Base-by-base conservation (phyloP, 2,113 vertebrate genomes). In the Silurus meridionalis region DNA sequence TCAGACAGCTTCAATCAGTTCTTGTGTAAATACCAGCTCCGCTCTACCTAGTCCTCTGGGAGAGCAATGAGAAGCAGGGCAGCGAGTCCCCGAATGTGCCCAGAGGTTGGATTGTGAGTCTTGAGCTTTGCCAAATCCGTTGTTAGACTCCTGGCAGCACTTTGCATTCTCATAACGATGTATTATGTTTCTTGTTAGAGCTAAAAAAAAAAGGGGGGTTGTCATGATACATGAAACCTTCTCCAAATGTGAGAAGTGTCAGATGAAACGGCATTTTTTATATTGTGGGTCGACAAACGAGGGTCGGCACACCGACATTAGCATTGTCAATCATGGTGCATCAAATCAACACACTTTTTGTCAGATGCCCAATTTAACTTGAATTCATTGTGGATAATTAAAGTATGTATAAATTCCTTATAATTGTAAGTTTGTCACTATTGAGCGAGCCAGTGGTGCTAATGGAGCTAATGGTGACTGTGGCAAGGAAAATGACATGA, bases 161-260 rank as follows among this genome's bases (percentile, higher is more conserved):
- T 2, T 19, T 19, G 13, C 14, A 58, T 28, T 63, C n/a, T 72
- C 57, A 28, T 72, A 61, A 58, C 8, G n/a, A 15, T 8, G 48
- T 48, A 57, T 87, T 63, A 77, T 64, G 60, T 82, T 82, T 82
- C 71, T 66, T 48, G 72, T 87, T 83, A 78, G 52, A 83, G 58
- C 50, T 83, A 72, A 52, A 86, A 48, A 0, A 48, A 37, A 3
- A 25, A 25, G n/a, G 11, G 17, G 48, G 37, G 55, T 60, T 60
- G n/a, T 63, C 50, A 3, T 50, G 53, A 72, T 74, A 82, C n/a
- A 25, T 55, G 37, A 67, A 58, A 58, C 48, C 60, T 48, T 46
- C 5, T 48, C 48, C 75, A 64, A 85, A 67, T 85, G 8, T 21
- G 57, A 79, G 83, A 66, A 57, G 63, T 57, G 67, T 78, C 64